Conservation (phyloP, 2,797 vertebrate genomes). For the Scolopax bukidnonensis region DNA sequence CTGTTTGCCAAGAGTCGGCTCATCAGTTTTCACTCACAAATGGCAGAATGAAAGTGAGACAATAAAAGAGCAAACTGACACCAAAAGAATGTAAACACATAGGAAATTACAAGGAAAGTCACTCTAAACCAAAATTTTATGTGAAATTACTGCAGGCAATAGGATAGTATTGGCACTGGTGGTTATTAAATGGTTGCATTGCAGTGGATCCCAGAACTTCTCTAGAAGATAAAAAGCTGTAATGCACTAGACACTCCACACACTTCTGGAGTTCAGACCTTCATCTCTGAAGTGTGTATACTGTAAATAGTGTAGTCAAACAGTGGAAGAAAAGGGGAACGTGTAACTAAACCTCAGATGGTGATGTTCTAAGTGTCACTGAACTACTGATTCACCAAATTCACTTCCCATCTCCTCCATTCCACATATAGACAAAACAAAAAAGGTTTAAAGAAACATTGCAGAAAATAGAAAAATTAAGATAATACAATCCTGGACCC, state of each 20-base stretch:
- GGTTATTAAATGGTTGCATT: neutral
- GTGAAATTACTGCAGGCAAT: neutral
- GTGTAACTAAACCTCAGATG: neutral
- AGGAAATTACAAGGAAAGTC: neutral
- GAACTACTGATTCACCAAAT: neutral
- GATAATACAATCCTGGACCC: neutral
- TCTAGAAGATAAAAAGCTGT: neutral
- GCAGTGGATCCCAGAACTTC: neutral
- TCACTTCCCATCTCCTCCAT: rapidly evolving
- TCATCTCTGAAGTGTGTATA: neutral
- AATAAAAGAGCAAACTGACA: constrained; percentile 4
- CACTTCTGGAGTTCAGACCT: neutral
- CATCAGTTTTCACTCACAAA: constrained; percentile 3
- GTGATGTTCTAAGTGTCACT: neutral
- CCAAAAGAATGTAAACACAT: neutral
- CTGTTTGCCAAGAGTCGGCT: neutral
- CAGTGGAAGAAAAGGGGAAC: neutral
- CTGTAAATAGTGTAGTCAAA: neutral
- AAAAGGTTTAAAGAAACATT: neutral
- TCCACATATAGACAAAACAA: neutral
- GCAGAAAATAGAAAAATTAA: neutral
- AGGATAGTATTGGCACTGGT: neutral
- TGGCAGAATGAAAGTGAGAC: neutral
- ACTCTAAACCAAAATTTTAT: neutral
- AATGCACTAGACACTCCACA: neutral